A percentile compares a stretch with the other conserved stretches of the same genome.
These are phyloP conservation scores for Eurytoma adleriae DNA, from an alignment of 2,888 invertebrate species.

Conservation along the genomic window DNA sequence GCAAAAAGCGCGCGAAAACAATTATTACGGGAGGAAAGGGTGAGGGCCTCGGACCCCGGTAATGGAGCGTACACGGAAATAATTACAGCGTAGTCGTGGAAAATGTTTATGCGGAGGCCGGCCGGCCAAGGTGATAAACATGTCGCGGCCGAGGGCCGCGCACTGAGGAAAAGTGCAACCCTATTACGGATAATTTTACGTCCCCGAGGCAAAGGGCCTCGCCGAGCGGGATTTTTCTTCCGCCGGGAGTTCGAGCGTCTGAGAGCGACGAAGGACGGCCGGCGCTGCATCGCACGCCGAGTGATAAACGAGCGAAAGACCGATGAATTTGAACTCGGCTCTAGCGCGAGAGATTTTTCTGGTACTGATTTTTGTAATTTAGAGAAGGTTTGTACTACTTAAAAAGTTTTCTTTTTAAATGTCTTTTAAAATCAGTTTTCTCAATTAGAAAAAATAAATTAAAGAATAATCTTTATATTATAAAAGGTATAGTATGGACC, in stretches of 20 bases:
- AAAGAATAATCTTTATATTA: no score
- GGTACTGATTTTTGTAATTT: no score
- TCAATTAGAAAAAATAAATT: no score
- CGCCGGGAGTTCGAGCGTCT: neutral
- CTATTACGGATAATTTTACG: conserved; percentile 50
- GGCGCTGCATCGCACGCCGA: no score
- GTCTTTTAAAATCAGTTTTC: no score
- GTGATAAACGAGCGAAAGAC: no score
- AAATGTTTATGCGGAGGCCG: conserved; percentile 40
- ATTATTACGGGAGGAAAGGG: neutral
- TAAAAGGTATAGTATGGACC: no score
- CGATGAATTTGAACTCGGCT: no score
- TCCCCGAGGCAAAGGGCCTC: conserved; percentile 20
- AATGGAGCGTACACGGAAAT: conserved; percentile 47
- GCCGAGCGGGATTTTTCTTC: neutral
- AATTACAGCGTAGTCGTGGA: conserved; percentile 35
- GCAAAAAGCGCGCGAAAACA: neutral
- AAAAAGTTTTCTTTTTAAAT: no score
- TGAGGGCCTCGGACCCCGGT: conserved; percentile 4
- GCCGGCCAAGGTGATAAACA: conserved; percentile 35
- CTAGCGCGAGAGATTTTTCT: no score
- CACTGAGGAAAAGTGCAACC: conserved; percentile 25
- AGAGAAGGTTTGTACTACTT: no score
- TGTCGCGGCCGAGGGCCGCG: conserved; percentile 14
- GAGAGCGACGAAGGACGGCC: neutral